Evolutionary conservation across 1,140 invertebrate species (phyloP).

Genomic region (Melitaea cinxia): DNA sequence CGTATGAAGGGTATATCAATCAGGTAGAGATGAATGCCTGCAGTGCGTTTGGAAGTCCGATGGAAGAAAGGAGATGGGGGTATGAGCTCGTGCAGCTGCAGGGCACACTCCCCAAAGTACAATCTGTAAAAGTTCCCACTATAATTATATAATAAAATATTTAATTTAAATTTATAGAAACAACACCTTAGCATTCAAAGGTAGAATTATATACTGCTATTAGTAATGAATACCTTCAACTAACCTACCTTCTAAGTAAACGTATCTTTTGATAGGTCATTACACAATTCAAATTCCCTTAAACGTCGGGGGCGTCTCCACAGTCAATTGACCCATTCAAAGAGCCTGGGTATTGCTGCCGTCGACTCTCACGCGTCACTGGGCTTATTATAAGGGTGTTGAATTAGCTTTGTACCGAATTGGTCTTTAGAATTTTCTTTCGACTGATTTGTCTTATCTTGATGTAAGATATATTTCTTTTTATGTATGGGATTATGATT

Average conservation of each 20-base stretch:
- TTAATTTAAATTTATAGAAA: no score
- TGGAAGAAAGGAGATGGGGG: no score
- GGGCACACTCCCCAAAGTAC: no score
- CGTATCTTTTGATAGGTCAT: conserved; percentile 19
- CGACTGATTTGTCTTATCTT: background rate
- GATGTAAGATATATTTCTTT: background rate
- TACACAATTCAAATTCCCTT: conserved; percentile 34
- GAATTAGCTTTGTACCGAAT: conserved; percentile 34
- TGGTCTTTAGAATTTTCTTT: conserved; percentile 19
- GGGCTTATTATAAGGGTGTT: conserved; percentile 40
- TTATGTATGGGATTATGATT: no score
- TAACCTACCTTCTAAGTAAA: background rate
- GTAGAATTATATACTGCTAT: background rate
- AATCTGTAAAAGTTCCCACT: no score
- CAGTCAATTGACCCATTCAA: conserved; percentile 41
- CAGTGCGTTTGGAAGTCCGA: no score
- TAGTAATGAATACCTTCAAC: background rate
- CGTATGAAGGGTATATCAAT: no score
- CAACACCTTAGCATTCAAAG: background rate
- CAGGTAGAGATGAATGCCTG: no score
- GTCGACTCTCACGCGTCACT: conserved; percentile 37
- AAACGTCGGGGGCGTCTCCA: conserved; percentile 20
- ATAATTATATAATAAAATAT: no score
- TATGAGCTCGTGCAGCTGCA: no score
- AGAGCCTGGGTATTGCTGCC: conserved; percentile 26